Evolutionary conservation across 2,888 invertebrate species (phyloP).

Genomic region (Xanthorhoe spadicearia): DNA sequence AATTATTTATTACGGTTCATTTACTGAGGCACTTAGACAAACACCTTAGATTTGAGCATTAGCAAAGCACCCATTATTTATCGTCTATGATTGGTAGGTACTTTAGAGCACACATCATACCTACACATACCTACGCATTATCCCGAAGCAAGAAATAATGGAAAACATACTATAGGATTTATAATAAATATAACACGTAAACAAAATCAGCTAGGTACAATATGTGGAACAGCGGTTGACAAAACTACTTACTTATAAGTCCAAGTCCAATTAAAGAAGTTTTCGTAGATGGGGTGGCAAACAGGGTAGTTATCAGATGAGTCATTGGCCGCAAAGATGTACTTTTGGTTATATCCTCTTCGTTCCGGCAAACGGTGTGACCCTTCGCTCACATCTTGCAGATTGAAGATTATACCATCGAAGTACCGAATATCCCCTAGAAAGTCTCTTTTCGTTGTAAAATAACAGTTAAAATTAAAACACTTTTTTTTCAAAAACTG

Average conservation of each 20-base stretch:
- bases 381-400: slow-evolving; percentile 55
- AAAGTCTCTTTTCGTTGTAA: slow-evolving; percentile 63
- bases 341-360: slow-evolving; percentile 65
- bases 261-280: slow-evolving; percentile 79
- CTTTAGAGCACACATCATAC: too few species aligned
- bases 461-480: slow-evolving; percentile 62
- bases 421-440: slow-evolving; percentile 64
- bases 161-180: too few species aligned
- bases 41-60: too few species aligned
- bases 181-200: not conserved
- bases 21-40: not conserved
- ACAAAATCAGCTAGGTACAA: too few species aligned
- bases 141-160: too few species aligned
- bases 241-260: slow-evolving; percentile 64
- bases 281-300: slow-evolving; percentile 62
- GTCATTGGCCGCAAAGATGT: slow-evolving; percentile 69
- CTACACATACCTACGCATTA: too few species aligned
- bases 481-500: slow-evolving; percentile 59
- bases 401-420: slow-evolving; percentile 69
- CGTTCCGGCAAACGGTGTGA: slow-evolving; percentile 48
- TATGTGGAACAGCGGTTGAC: not conserved
- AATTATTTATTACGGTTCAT: not conserved
- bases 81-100: too few species aligned
- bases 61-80: too few species aligned
- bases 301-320: slow-evolving; percentile 70